Percentiles rank a stretch among this genome's conserved stretches.
Conservation (phyloP, 2,113 vertebrate species). For the Scomber colias region DNA sequence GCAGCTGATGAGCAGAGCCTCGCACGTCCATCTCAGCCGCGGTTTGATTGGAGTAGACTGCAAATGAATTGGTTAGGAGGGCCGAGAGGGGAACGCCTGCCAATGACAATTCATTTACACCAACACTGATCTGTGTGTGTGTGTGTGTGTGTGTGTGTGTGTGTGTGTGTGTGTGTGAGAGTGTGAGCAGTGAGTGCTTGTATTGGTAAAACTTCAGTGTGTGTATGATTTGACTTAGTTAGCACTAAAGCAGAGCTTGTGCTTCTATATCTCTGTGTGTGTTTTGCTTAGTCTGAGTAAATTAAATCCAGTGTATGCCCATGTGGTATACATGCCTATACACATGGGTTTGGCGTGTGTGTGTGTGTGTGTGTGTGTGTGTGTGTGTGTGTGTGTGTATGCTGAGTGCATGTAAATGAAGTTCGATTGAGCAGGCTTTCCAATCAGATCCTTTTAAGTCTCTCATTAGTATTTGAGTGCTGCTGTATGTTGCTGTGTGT, state of each 20-base stretch:
- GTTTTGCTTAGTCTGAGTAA: background rate
- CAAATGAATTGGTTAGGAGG: slow-evolving; percentile 56
- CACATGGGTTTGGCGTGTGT: background rate
- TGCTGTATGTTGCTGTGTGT: slow-evolving; percentile 2
- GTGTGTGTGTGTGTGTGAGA: too few relatives aligned
- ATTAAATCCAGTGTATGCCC: background rate
- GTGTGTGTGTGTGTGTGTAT: too few relatives aligned
- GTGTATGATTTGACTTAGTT: background rate
- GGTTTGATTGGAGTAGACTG: slow-evolving; percentile 40
- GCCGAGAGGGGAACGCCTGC: slow-evolving; percentile 23
- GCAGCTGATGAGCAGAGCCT: slow-evolving; percentile 39
- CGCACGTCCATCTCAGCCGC: slow-evolving; percentile 7
- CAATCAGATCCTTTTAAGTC: background rate
- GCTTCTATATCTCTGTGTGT: slow-evolving; percentile 7
- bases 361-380: background rate
- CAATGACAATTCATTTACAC: slow-evolving; percentile 55
- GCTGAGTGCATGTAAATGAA: background rate
- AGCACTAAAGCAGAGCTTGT: background rate
- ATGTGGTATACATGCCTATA: background rate
- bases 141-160: too few relatives aligned
- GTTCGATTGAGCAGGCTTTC: slow-evolving; percentile 15
- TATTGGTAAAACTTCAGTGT: background rate
- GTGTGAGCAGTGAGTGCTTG: background rate
- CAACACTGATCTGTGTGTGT: slow-evolving; percentile 12
- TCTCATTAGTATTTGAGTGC: slow-evolving; percentile 30